phyloP scores from a whole-genome alignment of 2,113 vertebrate species.

The Podarcis cretensis region DNA sequence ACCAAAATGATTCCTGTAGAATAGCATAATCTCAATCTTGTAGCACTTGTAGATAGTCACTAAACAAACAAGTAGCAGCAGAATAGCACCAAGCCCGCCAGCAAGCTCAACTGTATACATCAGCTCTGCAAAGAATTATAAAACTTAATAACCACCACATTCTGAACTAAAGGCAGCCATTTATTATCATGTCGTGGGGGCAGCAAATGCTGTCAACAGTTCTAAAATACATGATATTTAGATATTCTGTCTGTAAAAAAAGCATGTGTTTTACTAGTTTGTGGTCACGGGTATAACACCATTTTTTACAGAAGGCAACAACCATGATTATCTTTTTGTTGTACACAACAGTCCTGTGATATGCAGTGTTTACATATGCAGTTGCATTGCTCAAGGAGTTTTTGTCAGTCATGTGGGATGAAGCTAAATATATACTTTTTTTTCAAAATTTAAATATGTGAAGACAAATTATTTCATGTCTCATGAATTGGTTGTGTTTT shows the following conservation, averaged over 20 bases:
- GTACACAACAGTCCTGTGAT: background rate
- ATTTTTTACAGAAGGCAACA: constrained; percentile 9
- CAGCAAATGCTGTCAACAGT: background rate
- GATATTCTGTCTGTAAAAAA: background rate
- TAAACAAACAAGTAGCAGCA: constrained; percentile 93
- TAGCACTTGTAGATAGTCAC: constrained; percentile 97
- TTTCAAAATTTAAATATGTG: background rate
- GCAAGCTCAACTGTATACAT: constrained; percentile 99
- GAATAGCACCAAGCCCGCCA: constrained; percentile 95
- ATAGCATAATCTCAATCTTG: constrained; percentile 97
- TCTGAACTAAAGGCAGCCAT: constrained; percentile 14
- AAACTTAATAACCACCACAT: constrained; percentile 37
- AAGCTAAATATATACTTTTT: background rate
- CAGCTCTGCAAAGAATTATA: constrained; percentile 84
- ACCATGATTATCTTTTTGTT: background rate
- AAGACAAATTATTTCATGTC: constrained; percentile 48
- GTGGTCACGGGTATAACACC: background rate
- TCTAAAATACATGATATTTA: background rate
- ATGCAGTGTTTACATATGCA: background rate
- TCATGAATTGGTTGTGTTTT: constrained; percentile 41
- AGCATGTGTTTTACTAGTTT: background rate
- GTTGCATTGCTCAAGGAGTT: background rate
- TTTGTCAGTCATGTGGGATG: background rate
- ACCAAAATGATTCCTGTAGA: constrained; percentile 97
- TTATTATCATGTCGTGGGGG: background rate